phyloP scores from a whole-genome alignment of 2,113 vertebrate genomes.

The Trogon surrucura region DNA sequence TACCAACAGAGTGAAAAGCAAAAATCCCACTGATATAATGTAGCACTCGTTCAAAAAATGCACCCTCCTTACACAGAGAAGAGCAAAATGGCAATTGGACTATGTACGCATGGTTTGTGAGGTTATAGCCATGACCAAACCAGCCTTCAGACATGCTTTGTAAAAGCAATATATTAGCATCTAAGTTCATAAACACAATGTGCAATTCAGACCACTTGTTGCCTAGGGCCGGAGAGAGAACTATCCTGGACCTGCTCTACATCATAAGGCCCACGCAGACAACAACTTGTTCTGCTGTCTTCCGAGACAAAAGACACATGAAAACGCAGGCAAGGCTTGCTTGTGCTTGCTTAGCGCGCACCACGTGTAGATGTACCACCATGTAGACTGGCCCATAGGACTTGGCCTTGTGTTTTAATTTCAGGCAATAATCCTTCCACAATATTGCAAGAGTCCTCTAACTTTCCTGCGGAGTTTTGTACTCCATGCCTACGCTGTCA shows the following conservation, averaged over 20 bases:
- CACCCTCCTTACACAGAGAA: background rate
- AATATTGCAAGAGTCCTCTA: accelerated
- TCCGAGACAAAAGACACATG: background rate
- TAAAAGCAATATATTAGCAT: background rate
- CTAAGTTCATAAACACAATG: background rate
- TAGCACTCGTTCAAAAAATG: background rate
- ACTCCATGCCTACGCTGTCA: background rate
- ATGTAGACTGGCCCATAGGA: background rate
- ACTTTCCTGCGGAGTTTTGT: background rate
- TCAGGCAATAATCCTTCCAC: background rate
- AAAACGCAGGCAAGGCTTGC: background rate
- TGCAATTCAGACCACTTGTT: background rate
- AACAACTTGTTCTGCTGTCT: background rate
- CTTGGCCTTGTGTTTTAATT: background rate
- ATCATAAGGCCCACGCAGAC: background rate
- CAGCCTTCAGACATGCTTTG: background rate
- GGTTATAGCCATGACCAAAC: background rate
- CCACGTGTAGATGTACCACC: accelerated
- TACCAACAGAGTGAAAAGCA: background rate
- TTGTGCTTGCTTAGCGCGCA: background rate
- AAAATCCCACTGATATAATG: background rate
- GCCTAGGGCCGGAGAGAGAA: background rate
- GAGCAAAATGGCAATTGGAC: background rate
- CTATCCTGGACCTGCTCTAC: background rate
- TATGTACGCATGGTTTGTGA: accelerated